Conservation (phyloP, 2,113 vertebrate genomes). For the Zosterops lateralis region DNA sequence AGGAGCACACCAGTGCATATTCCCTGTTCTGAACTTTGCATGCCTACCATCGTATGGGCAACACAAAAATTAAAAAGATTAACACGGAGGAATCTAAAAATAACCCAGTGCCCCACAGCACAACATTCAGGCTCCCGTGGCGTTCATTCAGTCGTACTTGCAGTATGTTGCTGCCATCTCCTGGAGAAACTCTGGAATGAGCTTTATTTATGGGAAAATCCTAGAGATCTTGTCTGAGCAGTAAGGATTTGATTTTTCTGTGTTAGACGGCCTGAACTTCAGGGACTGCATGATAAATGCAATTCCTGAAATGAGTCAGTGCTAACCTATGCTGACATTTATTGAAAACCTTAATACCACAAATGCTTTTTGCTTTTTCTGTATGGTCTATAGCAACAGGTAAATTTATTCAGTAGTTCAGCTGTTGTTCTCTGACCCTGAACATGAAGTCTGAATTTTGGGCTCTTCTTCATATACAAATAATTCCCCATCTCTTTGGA, state of each 20-base stretch:
- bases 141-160: not conserved
- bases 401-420: not conserved
- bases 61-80: constrained; percentile 43
- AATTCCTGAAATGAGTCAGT: not conserved
- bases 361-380: not conserved
- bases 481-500: not conserved
- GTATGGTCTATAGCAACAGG: not conserved
- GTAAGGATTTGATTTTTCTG: not conserved
- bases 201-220: not conserved
- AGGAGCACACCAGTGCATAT: constrained; percentile 34
- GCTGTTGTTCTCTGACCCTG: not conserved
- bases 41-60: constrained; percentile 15
- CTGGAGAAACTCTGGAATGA: constrained; percentile 53
- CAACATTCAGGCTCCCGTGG: not conserved
- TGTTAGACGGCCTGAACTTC: not conserved
- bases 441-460: not conserved
- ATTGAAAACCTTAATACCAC: not conserved
- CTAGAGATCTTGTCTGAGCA: not conserved
- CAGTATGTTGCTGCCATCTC: constrained; percentile 73
- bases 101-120: constrained; percentile 17
- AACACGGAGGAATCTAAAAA: constrained; percentile 48
- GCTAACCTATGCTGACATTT: not conserved
- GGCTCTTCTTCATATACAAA: not conserved
- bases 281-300: not conserved
- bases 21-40: constrained; percentile 51